Percentiles rank a stretch among this genome's conserved stretches.
Conservation (phyloP, 1,140 invertebrate species). For the Drosophila orena region DNA sequence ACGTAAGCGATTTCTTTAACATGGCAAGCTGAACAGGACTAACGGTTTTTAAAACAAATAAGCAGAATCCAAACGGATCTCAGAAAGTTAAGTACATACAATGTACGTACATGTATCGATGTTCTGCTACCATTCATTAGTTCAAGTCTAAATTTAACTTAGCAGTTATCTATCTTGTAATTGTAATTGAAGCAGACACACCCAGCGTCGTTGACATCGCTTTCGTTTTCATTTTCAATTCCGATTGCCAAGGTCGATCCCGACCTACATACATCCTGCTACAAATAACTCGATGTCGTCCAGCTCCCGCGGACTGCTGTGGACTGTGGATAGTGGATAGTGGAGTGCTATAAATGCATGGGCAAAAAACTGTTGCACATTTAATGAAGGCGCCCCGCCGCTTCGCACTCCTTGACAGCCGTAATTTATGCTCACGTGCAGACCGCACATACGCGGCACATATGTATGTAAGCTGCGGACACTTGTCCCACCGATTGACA, state of each 20-base stretch:
- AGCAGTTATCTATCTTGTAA: slow-evolving; percentile 18
- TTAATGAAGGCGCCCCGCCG: slow-evolving; percentile 53
- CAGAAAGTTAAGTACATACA: neutral
- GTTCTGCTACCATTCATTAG: slow-evolving; percentile 2
- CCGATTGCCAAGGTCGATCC: slow-evolving; percentile 46
- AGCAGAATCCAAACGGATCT: too few relatives aligned
- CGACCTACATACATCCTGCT: slow-evolving; percentile 67
- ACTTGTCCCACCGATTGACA: slow-evolving; percentile 67
- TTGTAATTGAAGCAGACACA: slow-evolving; percentile 36
- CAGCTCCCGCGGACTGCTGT: slow-evolving; percentile 17
- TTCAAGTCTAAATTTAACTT: neutral
- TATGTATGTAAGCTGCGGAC: slow-evolving; percentile 52
- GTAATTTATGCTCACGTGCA: slow-evolving; percentile 71
- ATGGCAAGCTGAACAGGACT: neutral
- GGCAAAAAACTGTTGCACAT: slow-evolving; percentile 47
- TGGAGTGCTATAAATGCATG: slow-evolving; percentile 2
- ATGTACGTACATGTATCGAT: too few relatives aligned
- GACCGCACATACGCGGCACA: slow-evolving; percentile 64
- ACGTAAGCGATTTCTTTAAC: too few relatives aligned
- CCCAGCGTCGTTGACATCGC: slow-evolving; percentile 40
- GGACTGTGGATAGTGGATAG: neutral
- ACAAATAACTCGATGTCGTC: slow-evolving; percentile 64
- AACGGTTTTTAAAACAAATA: too few relatives aligned
- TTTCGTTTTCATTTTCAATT: slow-evolving; percentile 57
- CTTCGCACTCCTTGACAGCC: slow-evolving; percentile 29